Evolutionary conservation across 2,888 invertebrate genomes (phyloP).

Genomic region (Parnassius apollo): DNA sequence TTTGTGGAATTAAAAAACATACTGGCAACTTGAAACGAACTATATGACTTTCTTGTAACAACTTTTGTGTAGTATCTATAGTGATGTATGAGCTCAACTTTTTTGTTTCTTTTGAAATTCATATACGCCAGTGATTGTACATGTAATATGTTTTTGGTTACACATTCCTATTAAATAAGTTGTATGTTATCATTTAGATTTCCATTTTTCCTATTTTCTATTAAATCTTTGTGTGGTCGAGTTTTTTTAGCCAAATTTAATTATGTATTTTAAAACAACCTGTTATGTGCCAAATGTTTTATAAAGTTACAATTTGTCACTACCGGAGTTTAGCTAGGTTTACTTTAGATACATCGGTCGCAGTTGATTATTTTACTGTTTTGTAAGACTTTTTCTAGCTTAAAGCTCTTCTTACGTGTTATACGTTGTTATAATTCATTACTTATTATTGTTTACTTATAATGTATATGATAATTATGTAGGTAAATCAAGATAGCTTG

Average conservation of each 20-base stretch:
- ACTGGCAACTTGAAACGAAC: too few species aligned
- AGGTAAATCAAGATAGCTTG: conserved; percentile 56
- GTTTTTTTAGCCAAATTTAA: too few species aligned
- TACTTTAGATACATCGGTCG: too few species aligned
- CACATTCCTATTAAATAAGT: conserved; percentile 18
- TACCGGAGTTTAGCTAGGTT: too few species aligned
- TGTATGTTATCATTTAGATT: too few species aligned
- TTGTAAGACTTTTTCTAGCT: conserved; percentile 37
- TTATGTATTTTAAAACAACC: background rate
- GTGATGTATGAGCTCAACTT: conserved; percentile 8
- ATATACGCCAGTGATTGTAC: background rate
- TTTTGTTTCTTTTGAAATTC: conserved; percentile 1
- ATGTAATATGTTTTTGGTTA: conserved; percentile 21
- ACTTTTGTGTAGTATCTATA: background rate
- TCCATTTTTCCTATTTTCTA: too few species aligned
- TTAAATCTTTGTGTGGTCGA: too few species aligned
- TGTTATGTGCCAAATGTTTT: conserved; percentile 20
- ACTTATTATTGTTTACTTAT: conserved; percentile 48
- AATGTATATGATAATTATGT: conserved; percentile 52
- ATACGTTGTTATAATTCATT: conserved; percentile 41
- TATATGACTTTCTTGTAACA: background rate
- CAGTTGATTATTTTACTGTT: too few species aligned
- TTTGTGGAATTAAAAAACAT: too few species aligned
- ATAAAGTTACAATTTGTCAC: background rate
- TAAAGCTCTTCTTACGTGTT: conserved; percentile 40